Percentiles rank a stretch among this genome's conserved stretches.
Conservation (phyloP, 2,797 vertebrate genomes). For the Galaxias olidus region DNA sequence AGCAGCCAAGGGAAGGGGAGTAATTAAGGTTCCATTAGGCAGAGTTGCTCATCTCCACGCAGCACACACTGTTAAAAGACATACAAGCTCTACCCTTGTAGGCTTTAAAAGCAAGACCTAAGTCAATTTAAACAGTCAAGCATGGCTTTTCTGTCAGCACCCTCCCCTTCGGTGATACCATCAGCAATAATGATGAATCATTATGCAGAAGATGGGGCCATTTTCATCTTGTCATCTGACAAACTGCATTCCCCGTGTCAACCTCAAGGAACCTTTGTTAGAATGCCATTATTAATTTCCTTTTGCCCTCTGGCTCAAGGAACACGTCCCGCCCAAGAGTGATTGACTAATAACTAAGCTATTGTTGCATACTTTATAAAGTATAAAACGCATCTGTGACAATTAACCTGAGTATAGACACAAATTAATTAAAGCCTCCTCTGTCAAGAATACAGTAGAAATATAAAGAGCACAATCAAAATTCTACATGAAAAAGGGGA, state of each 20-base stretch:
- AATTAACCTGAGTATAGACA: too few relatives aligned
- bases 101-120: constrained; percentile 26
- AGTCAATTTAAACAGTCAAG: constrained; percentile 51
- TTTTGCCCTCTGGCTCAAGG: constrained; percentile 15
- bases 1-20: constrained; percentile 51
- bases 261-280: constrained; percentile 41
- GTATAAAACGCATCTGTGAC: too few relatives aligned
- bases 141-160: constrained; percentile 34
- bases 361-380: too few relatives aligned
- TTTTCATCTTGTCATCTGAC: constrained; percentile 65
- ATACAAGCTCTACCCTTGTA: constrained; percentile 37
- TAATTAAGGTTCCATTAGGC: constrained; percentile 61
- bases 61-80: constrained; percentile 46
- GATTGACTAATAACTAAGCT: too few relatives aligned
- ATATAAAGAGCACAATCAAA: too few relatives aligned
- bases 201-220: constrained; percentile 56
- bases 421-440: too few relatives aligned
- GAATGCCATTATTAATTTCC: constrained; percentile 40
- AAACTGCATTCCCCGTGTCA: constrained; percentile 43
- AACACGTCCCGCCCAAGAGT: too few relatives aligned
- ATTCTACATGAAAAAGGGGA: too few relatives aligned
- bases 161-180: constrained; percentile 33
- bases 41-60: constrained; percentile 34
- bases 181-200: constrained; percentile 62
- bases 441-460: too few relatives aligned